phyloP scores from a whole-genome alignment of 2,888 invertebrate genomes.

The Eupithecia pulchellata region DNA sequence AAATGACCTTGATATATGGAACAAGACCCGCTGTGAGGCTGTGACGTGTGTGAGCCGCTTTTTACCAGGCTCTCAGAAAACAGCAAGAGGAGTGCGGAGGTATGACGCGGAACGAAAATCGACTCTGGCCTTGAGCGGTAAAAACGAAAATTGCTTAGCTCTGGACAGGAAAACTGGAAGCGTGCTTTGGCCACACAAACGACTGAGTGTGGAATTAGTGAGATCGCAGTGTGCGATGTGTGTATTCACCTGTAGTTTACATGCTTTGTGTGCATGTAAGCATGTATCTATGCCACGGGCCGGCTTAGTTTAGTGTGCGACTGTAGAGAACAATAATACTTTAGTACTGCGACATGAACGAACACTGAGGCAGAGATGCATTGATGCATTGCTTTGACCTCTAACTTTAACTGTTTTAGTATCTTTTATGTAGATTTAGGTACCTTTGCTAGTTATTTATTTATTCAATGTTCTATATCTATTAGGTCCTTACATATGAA shows the following conservation, averaged over 20 bases:
- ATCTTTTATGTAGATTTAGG: too few species aligned
- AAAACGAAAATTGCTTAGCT: slow-evolving; percentile 37
- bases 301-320: slow-evolving; percentile 14
- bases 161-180: slow-evolving; percentile 44
- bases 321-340: not conserved
- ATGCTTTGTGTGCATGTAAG: slow-evolving; percentile 29
- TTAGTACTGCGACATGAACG: too few species aligned
- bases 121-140: slow-evolving; percentile 36
- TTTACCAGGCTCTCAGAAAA: slow-evolving; percentile 74
- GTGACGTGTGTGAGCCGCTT: slow-evolving; percentile 71
- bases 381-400: too few species aligned
- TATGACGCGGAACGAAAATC: slow-evolving; percentile 38
- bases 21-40: slow-evolving; percentile 59
- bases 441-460: too few species aligned
- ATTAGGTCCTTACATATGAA: too few species aligned
- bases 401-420: too few species aligned
- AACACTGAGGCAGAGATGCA: too few species aligned
- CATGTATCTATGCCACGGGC: slow-evolving; percentile 22
- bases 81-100: slow-evolving; percentile 47
- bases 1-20: slow-evolving; percentile 78
- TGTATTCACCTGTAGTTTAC: slow-evolving; percentile 51
- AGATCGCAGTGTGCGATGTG: slow-evolving; percentile 29
- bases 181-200: slow-evolving; percentile 45
- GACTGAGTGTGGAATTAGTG: slow-evolving; percentile 16
- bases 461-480: too few species aligned